Evolutionary conservation across 2,113 vertebrate genomes (phyloP).

Genomic region (Melanerpes aurifrons): DNA sequence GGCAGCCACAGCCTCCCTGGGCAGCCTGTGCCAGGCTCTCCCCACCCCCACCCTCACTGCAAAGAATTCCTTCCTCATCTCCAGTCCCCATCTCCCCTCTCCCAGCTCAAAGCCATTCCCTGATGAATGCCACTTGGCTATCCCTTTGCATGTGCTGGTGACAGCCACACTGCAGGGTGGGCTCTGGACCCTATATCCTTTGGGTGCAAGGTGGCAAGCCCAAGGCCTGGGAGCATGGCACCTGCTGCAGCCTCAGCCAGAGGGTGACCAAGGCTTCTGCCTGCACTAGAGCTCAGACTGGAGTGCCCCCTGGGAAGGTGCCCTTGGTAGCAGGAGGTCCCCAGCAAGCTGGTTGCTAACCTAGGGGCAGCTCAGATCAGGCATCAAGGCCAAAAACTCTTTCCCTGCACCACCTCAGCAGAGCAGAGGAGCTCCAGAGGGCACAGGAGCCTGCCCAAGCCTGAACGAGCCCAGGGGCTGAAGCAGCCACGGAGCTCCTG

Average conservation of each 20-base stretch:
- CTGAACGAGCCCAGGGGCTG: background rate
- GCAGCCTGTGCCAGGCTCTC: too few species aligned
- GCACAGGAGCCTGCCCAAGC: background rate
- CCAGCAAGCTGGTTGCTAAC: accelerated
- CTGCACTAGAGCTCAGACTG: background rate
- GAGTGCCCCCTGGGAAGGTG: background rate
- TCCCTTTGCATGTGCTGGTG: background rate
- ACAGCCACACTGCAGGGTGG: background rate
- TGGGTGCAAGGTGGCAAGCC: accelerated
- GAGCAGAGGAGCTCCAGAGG: background rate
- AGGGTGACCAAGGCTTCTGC: background rate
- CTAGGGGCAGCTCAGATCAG: accelerated
- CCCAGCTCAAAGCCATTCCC: too few species aligned
- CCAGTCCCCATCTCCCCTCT: too few species aligned
- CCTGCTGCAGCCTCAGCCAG: background rate
- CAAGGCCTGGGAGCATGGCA: background rate
- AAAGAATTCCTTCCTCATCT: too few species aligned
- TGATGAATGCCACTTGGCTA: background rate
- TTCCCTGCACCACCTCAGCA: accelerated
- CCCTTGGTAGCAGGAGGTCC: background rate
- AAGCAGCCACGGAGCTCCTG: accelerated
- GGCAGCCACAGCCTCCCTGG: too few species aligned
- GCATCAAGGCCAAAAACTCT: background rate
- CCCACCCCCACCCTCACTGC: too few species aligned
- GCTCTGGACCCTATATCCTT: background rate